Evolutionary conservation across 2,888 invertebrate species (phyloP).

Genomic region (Microplitis deprimator): DNA sequence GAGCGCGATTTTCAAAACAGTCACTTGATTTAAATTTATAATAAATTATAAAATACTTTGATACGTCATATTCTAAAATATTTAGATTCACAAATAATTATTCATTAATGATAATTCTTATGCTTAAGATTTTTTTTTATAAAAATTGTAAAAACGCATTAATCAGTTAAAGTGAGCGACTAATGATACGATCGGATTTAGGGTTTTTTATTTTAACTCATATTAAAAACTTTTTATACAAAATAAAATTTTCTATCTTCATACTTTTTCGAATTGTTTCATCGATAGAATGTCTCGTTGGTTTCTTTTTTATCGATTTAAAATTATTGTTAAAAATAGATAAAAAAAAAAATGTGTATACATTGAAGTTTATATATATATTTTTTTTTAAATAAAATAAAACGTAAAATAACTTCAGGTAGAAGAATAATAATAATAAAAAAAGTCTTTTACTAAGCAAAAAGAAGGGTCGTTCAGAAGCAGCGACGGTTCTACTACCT

Average conservation of each 20-base stretch:
- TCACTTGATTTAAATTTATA: too few species aligned
- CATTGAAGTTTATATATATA: not conserved
- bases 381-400: not conserved
- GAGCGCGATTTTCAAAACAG: too few species aligned
- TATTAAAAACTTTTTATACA: too few species aligned
- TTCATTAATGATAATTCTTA: too few species aligned
- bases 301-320: not conserved
- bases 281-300: not conserved
- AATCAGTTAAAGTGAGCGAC: too few species aligned
- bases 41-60: too few species aligned
- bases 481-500: constrained; percentile 42
- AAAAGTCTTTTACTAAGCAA: not conserved
- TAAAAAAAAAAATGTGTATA: not conserved
- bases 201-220: too few species aligned
- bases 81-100: too few species aligned
- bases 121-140: too few species aligned
- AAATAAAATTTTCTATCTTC: not conserved
- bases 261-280: not conserved
- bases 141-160: too few species aligned
- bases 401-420: not conserved
- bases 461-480: constrained; percentile 32
- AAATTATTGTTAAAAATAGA: not conserved
- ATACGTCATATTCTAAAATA: too few species aligned
- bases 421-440: not conserved
- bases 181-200: too few species aligned